Evolutionary conservation across 2,888 invertebrate genomes (phyloP).

Genomic region (Rugalucina vietnamica): DNA sequence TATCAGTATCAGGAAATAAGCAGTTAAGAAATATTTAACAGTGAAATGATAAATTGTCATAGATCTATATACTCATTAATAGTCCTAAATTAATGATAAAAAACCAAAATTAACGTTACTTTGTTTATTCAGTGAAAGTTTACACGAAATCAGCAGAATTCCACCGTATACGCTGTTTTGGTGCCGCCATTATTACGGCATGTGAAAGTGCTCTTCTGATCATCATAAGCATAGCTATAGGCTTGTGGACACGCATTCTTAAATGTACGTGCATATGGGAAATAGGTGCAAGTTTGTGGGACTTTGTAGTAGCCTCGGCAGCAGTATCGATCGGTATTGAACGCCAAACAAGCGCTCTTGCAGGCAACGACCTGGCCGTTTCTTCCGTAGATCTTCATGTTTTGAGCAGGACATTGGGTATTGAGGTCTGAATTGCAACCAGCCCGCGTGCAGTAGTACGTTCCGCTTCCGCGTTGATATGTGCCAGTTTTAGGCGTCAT

Average conservation of each 20-base stretch:
- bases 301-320: slow-evolving; percentile 84
- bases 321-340: slow-evolving; percentile 85
- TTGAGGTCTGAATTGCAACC: slow-evolving; percentile 82
- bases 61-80: too few relatives aligned
- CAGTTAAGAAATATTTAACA: too few relatives aligned
- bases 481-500: slow-evolving; percentile 55
- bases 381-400: slow-evolving; percentile 60
- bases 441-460: slow-evolving; percentile 83
- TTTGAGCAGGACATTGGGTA: slow-evolving; percentile 80
- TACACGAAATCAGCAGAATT: slow-evolving; percentile 60
- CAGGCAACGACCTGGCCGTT: slow-evolving; percentile 83
- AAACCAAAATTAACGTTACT: too few relatives aligned
- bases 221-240: slow-evolving; percentile 86
- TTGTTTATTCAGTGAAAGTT: too few relatives aligned
- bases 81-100: too few relatives aligned
- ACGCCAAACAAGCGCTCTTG: slow-evolving; percentile 85
- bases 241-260: slow-evolving; percentile 85
- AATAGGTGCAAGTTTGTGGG: slow-evolving; percentile 84
- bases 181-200: slow-evolving; percentile 74
- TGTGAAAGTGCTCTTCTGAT: slow-evolving; percentile 85
- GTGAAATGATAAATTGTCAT: too few relatives aligned
- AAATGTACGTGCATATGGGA: slow-evolving; percentile 84
- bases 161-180: slow-evolving; percentile 54
- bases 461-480: slow-evolving; percentile 55
- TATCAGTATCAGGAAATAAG: too few relatives aligned